A percentile compares a stretch with the other conserved stretches of the same genome.
These are phyloP conservation scores for Phainopepla nitens DNA, from an alignment of 2,113 vertebrate genomes.

Conservation along the genomic window DNA sequence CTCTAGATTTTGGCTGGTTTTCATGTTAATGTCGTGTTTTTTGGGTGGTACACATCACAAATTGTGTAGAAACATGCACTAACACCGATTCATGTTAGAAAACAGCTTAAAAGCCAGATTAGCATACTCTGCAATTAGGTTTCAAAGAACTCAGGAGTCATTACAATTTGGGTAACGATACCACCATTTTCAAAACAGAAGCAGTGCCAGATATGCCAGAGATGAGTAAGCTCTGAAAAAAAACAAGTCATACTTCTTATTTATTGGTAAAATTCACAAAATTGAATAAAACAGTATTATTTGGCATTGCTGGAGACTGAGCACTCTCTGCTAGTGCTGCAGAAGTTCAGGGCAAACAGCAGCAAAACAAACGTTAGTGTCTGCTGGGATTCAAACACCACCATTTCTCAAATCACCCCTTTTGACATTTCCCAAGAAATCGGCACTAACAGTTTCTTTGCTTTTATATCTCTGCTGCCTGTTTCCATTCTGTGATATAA, in stretches of 20 bases:
- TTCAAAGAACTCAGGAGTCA: constrained; percentile 56
- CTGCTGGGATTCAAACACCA: neutral
- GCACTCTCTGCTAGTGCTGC: neutral
- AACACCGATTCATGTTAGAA: neutral
- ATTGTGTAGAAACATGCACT: neutral
- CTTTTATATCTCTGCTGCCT: neutral
- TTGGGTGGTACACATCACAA: neutral
- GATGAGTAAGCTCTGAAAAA: constrained; percentile 60
- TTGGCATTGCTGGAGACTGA: neutral
- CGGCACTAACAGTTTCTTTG: neutral
- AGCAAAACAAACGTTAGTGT: neutral
- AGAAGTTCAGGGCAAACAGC: neutral
- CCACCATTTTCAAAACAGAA: constrained; percentile 52
- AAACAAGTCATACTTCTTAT: neutral
- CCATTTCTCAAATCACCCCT: neutral
- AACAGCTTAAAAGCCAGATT: neutral
- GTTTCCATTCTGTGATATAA: neutral
- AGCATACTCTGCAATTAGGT: constrained; percentile 9
- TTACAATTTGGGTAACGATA: constrained; percentile 40
- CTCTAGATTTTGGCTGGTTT: neutral
- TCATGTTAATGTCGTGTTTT: neutral
- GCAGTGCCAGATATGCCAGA: constrained; percentile 50
- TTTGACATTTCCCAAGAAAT: neutral
- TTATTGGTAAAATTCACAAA: neutral
- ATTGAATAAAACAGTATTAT: neutral